Conservation (phyloP, 2,113 vertebrate species). For the Saimiri boliviensis region DNA sequence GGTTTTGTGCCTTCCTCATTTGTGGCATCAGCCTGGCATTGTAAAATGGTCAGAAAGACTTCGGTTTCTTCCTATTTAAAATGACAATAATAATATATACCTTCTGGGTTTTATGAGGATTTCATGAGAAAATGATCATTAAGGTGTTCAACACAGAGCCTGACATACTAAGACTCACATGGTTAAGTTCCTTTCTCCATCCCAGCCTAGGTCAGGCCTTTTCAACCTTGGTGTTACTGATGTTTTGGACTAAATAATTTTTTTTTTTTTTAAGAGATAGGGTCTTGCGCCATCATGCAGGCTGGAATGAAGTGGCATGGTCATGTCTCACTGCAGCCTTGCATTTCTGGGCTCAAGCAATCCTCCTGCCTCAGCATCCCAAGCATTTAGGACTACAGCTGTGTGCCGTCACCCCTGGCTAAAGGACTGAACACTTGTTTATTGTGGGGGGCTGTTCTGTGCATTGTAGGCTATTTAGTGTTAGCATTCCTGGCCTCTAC, state of each 20-base stretch:
- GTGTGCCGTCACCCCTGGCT: fast-evolving
- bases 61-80: background rate
- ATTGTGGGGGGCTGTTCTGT: no score
- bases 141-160: background rate
- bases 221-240: background rate
- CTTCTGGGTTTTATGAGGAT: background rate
- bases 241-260: background rate
- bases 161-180: background rate
- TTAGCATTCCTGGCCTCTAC: background rate
- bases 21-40: background rate
- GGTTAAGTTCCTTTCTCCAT: background rate
- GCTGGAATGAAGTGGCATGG: no score
- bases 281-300: no score
- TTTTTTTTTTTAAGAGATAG: no score
- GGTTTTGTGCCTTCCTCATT: no score
- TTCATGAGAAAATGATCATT: background rate
- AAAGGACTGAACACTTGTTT: no score
- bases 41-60: background rate
- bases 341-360: no score
- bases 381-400: no score
- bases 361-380: no score
- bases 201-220: background rate
- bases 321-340: no score
- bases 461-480: background rate
- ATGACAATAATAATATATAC: background rate